Evolutionary conservation across 2,888 invertebrate genomes (phyloP).

Genomic region (Enchytraeus crypticus): DNA sequence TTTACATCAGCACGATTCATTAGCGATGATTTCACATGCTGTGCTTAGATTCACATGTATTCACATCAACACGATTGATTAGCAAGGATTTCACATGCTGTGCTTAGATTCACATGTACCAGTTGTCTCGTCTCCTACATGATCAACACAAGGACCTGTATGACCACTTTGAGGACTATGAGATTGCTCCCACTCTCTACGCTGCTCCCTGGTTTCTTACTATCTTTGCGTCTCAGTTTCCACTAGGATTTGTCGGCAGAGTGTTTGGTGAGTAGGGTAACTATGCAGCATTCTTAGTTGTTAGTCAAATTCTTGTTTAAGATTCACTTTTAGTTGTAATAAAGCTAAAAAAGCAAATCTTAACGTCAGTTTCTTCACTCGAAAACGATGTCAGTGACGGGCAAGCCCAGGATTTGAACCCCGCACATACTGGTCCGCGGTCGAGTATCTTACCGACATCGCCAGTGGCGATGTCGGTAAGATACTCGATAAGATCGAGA

Average conservation of each 20-base stretch:
- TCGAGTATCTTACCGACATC: too few species aligned
- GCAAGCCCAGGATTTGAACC: too few species aligned
- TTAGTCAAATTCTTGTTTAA: background rate
- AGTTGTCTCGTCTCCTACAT: slow-evolving; percentile 78
- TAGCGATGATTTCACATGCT: too few species aligned
- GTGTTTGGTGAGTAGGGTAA: slow-evolving; percentile 64
- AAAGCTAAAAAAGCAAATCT: too few species aligned
- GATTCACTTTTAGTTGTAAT: too few species aligned
- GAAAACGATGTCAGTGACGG: too few species aligned
- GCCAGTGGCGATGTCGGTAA: too few species aligned
- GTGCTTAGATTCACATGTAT: slow-evolving; percentile 64
- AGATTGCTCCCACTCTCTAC: slow-evolving; percentile 85
- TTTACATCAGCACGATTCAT: too few species aligned
- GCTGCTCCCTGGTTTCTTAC: slow-evolving; percentile 96
- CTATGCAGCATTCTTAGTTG: background rate
- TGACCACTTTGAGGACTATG: slow-evolving; percentile 67
- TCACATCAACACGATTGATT: too few species aligned
- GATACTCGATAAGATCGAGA: too few species aligned
- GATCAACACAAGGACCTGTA: slow-evolving; percentile 69
- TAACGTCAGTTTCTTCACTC: too few species aligned
- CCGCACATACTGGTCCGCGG: too few species aligned
- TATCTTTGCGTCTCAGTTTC: slow-evolving; percentile 90
- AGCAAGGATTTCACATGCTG: background rate
- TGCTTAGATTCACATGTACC: slow-evolving; percentile 67
- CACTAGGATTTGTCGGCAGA: slow-evolving; percentile 84